Conservation (phyloP, 2,797 vertebrate genomes). For the Hyperoplus immaculatus region DNA sequence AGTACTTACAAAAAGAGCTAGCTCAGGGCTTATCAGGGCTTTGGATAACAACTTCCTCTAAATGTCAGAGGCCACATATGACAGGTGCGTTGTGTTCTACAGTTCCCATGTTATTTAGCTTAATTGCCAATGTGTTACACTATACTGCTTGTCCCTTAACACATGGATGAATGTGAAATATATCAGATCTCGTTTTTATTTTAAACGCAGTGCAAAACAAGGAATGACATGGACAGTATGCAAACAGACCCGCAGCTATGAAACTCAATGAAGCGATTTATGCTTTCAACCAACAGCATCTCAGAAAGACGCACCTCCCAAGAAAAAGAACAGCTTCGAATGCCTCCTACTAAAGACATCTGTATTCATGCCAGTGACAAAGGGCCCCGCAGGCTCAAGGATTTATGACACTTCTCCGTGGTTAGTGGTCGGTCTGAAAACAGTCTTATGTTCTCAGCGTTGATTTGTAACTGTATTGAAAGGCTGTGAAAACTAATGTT, state of each 20-base stretch:
- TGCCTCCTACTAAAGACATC: background rate
- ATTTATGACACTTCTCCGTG: background rate
- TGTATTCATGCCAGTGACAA: background rate
- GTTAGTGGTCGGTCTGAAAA: background rate
- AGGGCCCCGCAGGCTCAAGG: background rate
- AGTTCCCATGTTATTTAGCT: background rate
- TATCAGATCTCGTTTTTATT: background rate
- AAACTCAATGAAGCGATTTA: background rate
- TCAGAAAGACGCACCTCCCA: no score
- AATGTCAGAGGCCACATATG: background rate
- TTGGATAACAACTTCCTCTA: background rate
- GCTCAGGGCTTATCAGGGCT: background rate
- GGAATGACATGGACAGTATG: background rate
- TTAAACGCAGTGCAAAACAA: background rate
- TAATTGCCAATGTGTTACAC: no score
- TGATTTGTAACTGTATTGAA: no score
- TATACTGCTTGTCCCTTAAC: background rate
- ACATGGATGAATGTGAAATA: background rate
- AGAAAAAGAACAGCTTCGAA: no score
- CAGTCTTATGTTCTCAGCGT: no score
- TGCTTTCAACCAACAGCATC: no score
- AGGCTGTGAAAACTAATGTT: no score
- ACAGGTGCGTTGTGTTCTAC: background rate
- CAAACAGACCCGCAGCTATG: background rate
- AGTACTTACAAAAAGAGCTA: constrained; percentile 5